Conservation (phyloP, 2,797 vertebrate genomes). For the Galagoides demidoff region DNA sequence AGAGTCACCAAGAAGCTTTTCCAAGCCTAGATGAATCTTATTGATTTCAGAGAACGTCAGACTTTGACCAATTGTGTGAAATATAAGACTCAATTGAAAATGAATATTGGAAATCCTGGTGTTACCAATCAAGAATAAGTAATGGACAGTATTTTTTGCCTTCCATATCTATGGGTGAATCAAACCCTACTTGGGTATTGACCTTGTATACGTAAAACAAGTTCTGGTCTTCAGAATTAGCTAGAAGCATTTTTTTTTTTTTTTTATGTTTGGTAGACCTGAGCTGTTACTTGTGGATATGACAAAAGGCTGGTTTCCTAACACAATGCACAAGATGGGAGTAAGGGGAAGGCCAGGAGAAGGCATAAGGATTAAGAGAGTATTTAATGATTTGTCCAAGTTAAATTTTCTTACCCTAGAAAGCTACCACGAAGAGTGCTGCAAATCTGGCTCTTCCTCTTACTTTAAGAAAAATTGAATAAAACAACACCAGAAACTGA, state of each 20-base stretch:
- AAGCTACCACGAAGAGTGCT: neutral
- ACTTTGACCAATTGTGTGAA: neutral
- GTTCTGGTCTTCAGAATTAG: neutral
- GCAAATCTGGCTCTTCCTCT: neutral
- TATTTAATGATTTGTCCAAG: neutral
- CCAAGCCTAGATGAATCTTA: neutral
- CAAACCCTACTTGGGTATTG: neutral
- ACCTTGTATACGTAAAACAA: neutral
- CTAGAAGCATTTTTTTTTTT: neutral
- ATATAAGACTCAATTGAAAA: neutral
- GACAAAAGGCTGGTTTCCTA: neutral
- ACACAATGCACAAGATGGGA: neutral
- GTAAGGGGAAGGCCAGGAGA: neutral
- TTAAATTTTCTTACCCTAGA: neutral
- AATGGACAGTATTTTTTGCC: neutral
- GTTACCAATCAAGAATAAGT: conserved; percentile 17
- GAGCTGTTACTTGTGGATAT: neutral
- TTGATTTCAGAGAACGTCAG: neutral
- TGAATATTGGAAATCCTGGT: neutral
- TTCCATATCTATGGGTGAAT: neutral
- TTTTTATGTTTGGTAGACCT: neutral
- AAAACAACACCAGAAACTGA: neutral
- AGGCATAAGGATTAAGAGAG: neutral
- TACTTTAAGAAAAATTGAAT: neutral
- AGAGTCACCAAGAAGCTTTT: conserved; percentile 1